Percentiles rank a stretch among this genome's conserved stretches.
Conservation (phyloP, 2,113 vertebrate genomes). For the Eudyptes chrysolophus region DNA sequence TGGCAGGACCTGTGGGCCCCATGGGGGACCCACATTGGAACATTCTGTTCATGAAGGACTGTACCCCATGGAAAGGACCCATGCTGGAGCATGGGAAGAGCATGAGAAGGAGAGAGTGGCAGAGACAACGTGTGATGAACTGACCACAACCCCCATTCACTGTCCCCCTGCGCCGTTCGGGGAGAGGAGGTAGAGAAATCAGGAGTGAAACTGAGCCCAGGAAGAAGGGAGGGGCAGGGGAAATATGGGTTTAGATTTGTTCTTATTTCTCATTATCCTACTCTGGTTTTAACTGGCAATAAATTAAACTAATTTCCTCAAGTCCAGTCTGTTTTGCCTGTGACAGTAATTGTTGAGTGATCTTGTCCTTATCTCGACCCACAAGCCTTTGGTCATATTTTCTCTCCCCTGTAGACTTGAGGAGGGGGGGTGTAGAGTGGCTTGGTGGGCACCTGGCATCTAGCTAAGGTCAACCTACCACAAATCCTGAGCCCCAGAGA, state of each 20-base stretch:
- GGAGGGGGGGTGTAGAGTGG: not conserved
- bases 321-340: not conserved
- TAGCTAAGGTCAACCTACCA: not conserved
- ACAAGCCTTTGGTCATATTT: not conserved
- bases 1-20: not conserved
- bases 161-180: accelerated
- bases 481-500: no score
- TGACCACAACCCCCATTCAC: not conserved
- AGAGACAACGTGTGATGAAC: not conserved
- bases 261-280: not conserved
- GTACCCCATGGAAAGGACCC: not conserved
- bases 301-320: not conserved
- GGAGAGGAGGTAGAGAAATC: not conserved
- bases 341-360: not conserved
- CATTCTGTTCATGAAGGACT: not conserved
- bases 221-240: not conserved
- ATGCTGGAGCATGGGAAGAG: not conserved
- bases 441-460: not conserved
- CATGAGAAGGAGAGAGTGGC: not conserved
- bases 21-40: not conserved
- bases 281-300: not conserved
- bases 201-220: not conserved
- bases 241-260: not conserved
- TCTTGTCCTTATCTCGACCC: not conserved
- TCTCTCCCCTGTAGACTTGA: not conserved